phyloP scores from a whole-genome alignment of 2,113 vertebrate genomes.

The Psilopsiagon aurifrons region DNA sequence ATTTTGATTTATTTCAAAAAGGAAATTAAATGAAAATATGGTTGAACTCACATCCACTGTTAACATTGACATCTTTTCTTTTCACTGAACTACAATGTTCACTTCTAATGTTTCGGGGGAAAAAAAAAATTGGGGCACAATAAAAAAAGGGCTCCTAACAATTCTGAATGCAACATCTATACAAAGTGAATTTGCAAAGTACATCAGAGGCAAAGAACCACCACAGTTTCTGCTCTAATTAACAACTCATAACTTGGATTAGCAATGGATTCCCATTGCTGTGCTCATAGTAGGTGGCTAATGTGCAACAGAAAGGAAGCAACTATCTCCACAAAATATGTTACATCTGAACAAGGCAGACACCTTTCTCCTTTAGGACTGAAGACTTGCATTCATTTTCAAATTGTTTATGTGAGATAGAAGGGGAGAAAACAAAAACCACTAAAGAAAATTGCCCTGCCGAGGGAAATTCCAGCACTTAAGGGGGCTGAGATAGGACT shows the following conservation, averaged over 20 bases:
- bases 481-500: neutral
- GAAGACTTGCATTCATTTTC: neutral
- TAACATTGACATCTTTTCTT: neutral
- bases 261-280: neutral
- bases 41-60: neutral
- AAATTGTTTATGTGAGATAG: neutral
- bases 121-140: neutral
- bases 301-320: neutral
- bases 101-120: neutral
- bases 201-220: neutral
- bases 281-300: neutral
- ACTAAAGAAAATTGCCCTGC: neutral
- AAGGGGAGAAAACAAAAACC: neutral
- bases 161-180: neutral
- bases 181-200: conserved; percentile 28
- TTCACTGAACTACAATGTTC: neutral
- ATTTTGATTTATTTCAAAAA: neutral
- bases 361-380: neutral
- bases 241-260: neutral
- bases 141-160: conserved; percentile 9
- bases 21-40: neutral
- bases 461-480: neutral
- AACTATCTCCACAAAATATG: neutral
- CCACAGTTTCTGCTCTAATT: neutral
- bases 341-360: neutral